phyloP scores from a whole-genome alignment of 1,140 invertebrate species.

The Oryctes rhinoceros region DNA sequence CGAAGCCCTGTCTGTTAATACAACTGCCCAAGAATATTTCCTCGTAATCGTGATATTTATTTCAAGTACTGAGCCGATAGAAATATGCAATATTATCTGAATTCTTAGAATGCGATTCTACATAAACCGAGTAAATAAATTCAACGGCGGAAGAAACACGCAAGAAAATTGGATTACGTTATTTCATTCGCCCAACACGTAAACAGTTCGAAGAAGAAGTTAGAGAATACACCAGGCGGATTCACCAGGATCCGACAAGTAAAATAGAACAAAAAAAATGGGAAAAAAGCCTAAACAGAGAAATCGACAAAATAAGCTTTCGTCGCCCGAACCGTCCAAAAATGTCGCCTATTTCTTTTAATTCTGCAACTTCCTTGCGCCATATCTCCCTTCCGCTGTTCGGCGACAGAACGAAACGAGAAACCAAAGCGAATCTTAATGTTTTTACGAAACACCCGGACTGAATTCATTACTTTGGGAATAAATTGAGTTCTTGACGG shows the following conservation, averaged over 20 bases:
- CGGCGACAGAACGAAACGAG: not conserved
- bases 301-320: not conserved
- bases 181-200: constrained; percentile 23
- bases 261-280: constrained; percentile 7
- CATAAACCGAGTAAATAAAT: not conserved
- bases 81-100: not conserved
- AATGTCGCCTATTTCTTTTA: constrained; percentile 8
- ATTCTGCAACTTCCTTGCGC: constrained; percentile 3
- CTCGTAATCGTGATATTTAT: too few relatives aligned
- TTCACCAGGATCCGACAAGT: not conserved
- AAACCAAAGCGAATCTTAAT: constrained; percentile 17
- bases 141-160: not conserved
- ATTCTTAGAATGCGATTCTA: not conserved
- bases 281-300: not conserved
- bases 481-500: constrained; percentile 37
- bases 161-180: constrained; percentile 19
- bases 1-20: too few relatives aligned
- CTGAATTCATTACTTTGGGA: constrained; percentile 32
- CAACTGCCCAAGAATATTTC: too few relatives aligned
- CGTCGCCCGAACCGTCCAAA: not conserved
- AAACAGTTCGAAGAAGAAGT: not conserved
- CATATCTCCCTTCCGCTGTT: not conserved
- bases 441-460: constrained; percentile 28
- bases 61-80: too few relatives aligned
- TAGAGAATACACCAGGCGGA: not conserved